A percentile compares a stretch with the other conserved stretches of the same genome.
Evolutionary conservation across 1,140 invertebrate species (phyloP).

Genomic region (Musca vetustissima): DNA sequence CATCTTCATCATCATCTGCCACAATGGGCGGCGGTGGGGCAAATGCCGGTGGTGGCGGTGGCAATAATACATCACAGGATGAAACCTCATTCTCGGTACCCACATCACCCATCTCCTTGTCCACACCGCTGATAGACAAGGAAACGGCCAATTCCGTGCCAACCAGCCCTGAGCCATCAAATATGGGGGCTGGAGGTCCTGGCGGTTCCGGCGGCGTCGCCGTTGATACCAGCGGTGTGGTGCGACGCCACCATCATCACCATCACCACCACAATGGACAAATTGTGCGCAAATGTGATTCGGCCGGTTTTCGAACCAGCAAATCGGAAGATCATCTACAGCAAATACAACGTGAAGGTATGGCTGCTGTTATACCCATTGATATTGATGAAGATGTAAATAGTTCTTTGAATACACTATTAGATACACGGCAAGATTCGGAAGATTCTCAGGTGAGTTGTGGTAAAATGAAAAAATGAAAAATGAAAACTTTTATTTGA

Average conservation of each 20-base stretch:
- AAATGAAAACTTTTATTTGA: too few relatives aligned
- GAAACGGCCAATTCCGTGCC: constrained; percentile 71
- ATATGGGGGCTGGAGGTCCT: constrained; percentile 38
- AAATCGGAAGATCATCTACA: constrained; percentile 85
- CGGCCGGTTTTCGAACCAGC: constrained; percentile 69
- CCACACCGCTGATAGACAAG: constrained; percentile 50
- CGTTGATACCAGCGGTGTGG: constrained; percentile 57
- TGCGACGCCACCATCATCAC: constrained; percentile 38
- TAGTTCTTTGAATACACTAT: constrained; percentile 85
- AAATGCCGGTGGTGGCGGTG: constrained; percentile 25
- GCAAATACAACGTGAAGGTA: constrained; percentile 56
- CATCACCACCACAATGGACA: constrained; percentile 29
- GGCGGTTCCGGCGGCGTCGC: constrained; percentile 18
- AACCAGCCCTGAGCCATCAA: constrained; percentile 71
- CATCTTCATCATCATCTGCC: constrained; percentile 45
- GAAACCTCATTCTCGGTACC: constrained; percentile 54
- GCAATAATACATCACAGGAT: constrained; percentile 40
- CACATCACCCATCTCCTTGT: constrained; percentile 52
- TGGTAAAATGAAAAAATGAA: neutral
- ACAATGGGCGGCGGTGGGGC: constrained; percentile 46
- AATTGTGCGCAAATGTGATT: constrained; percentile 51
- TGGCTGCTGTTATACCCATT: constrained; percentile 73
- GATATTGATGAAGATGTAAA: constrained; percentile 92
- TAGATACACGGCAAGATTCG: constrained; percentile 77
- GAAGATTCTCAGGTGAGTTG: constrained; percentile 56